These are phyloP conservation scores for Bubo blakistoni DNA, from an alignment of 2,113 vertebrate genomes.

Conservation along the genomic window DNA sequence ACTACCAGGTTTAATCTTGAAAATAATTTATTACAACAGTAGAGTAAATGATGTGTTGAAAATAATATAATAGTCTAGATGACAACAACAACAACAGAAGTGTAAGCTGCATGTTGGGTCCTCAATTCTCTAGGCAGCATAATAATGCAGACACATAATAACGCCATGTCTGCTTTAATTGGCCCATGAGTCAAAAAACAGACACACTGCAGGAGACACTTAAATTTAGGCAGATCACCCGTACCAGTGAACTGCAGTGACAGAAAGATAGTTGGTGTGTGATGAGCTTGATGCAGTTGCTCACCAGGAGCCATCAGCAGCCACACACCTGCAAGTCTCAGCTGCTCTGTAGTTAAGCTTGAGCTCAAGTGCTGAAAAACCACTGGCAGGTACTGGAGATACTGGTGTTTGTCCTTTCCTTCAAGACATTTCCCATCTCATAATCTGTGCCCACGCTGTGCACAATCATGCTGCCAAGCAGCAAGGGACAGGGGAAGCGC, in stretches of 20 bases:
- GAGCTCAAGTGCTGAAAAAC: not conserved
- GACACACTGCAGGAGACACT: not conserved
- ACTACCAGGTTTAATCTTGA: conserved; percentile 65
- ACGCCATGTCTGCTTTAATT: conserved; percentile 9
- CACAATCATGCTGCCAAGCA: not conserved
- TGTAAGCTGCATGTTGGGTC: not conserved
- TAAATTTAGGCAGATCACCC: not conserved
- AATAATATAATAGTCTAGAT: conserved; percentile 60
- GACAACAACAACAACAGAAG: not conserved
- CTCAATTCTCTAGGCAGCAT: not conserved
- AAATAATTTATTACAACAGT: conserved; percentile 70
- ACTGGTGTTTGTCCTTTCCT: not conserved
- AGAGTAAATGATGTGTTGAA: conserved; percentile 63
- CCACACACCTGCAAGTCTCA: not conserved
- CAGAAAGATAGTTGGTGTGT: not conserved
- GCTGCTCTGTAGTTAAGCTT: not conserved
- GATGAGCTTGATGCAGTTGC: not conserved
- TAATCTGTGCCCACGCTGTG: not conserved
- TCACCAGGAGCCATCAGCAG: not conserved
- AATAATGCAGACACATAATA: not conserved
- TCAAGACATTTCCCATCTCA: not conserved
- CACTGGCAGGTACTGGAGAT: not conserved
- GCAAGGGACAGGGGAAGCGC: not conserved
- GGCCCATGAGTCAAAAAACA: not conserved
- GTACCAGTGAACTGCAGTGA: not conserved